Evolutionary conservation across 2,113 vertebrate species (phyloP).

Genomic region (Pheucticus melanocephalus): DNA sequence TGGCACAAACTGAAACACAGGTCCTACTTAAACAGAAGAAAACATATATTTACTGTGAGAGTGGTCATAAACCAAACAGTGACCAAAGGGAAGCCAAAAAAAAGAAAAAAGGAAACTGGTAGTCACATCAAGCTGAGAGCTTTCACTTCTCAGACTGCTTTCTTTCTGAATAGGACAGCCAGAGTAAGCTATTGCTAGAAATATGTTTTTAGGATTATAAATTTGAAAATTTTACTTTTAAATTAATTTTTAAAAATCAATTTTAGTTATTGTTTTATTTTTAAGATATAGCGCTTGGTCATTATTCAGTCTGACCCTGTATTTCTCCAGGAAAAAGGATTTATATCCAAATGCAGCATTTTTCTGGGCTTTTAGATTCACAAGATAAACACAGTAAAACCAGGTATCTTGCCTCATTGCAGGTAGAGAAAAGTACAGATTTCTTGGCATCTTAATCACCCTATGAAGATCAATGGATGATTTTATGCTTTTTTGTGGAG

Average conservation of each 20-base stretch:
- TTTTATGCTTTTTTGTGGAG: not conserved
- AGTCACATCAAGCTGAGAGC: not conserved
- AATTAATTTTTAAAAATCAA: not conserved
- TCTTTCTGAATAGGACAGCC: not conserved
- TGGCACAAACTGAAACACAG: not conserved
- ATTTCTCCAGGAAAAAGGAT: not conserved
- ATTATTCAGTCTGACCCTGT: not conserved
- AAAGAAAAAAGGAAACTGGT: not conserved
- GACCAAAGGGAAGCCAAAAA: not conserved
- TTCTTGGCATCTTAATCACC: not conserved
- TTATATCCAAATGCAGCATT: not conserved
- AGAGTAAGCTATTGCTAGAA: not conserved
- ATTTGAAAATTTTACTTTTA: not conserved
- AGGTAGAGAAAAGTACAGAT: not conserved
- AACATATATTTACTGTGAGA: not conserved
- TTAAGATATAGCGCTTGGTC: not conserved
- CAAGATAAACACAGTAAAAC: not conserved
- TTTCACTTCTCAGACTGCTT: not conserved
- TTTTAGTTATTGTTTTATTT: not conserved
- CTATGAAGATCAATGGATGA: conserved; percentile 18
- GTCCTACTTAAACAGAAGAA: not conserved
- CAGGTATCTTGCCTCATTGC: not conserved
- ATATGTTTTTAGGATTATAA: not conserved
- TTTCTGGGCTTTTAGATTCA: not conserved
- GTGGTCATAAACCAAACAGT: not conserved